Evolutionary conservation across 2,113 vertebrate genomes (phyloP).

Genomic region (Diglossa brunneiventris): DNA sequence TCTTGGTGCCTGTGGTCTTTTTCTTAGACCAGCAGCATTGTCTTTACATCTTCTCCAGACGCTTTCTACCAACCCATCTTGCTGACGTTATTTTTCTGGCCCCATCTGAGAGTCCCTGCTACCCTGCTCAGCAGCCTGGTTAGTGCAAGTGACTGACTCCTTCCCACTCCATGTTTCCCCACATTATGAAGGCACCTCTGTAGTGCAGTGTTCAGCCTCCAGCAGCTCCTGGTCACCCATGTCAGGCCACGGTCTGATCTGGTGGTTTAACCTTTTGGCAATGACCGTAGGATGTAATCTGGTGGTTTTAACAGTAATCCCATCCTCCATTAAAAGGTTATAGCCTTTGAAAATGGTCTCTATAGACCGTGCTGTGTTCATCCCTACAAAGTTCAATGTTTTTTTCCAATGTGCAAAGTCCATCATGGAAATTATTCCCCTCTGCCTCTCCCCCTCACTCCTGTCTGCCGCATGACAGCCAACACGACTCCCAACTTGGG

Average conservation of each 20-base stretch:
- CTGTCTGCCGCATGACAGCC: background rate
- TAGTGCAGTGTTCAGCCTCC: background rate
- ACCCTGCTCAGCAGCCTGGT: background rate
- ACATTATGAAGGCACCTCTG: background rate
- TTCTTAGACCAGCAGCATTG: background rate
- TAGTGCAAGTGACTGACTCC: background rate
- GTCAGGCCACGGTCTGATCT: background rate
- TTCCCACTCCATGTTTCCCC: background rate
- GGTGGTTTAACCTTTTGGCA: background rate
- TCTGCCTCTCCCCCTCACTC: fast-evolving
- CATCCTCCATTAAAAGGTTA: background rate
- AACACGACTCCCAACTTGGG: fast-evolving
- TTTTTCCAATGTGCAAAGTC: background rate
- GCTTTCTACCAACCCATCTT: background rate
- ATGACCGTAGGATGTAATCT: background rate
- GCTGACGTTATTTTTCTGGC: background rate
- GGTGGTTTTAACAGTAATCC: background rate
- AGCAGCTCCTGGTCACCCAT: background rate
- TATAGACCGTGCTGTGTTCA: background rate
- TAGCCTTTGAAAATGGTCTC: background rate
- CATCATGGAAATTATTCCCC: background rate
- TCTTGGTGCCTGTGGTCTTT: background rate
- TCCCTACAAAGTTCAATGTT: fast-evolving
- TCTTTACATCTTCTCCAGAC: background rate
- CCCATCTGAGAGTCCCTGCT: background rate